A percentile compares a stretch with the other conserved stretches of the same genome.
Conservation (phyloP, 2,113 vertebrate species). For the Bubo bubo region DNA sequence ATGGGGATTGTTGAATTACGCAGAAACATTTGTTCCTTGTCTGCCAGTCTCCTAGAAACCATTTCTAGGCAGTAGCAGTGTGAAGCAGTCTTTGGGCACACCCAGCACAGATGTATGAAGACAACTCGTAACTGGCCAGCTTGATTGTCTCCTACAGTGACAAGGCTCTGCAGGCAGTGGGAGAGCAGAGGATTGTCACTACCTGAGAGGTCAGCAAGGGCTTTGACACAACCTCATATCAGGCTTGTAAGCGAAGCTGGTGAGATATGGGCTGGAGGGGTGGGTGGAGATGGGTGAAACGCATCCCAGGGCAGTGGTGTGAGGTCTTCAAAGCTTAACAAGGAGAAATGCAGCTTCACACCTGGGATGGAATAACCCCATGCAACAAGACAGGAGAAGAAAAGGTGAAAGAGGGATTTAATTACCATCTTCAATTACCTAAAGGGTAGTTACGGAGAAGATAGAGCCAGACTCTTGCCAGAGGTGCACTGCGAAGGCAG, state of each 20-base stretch:
- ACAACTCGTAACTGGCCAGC: background rate
- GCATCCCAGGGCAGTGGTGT: background rate
- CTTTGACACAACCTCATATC: background rate
- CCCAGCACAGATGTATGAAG: background rate
- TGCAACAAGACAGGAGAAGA: background rate
- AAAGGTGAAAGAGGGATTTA: background rate
- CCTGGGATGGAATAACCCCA: background rate
- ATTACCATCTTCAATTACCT: too few species aligned
- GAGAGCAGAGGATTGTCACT: background rate
- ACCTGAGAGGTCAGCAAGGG: background rate
- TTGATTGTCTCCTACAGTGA: fast-evolving
- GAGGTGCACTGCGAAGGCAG: background rate
- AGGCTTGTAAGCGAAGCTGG: background rate
- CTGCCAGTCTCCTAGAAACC: background rate
- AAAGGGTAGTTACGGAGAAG: background rate
- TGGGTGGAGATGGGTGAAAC: background rate
- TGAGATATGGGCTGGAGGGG: background rate
- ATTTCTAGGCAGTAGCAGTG: background rate
- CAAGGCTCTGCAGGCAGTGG: background rate
- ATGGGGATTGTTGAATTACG: background rate
- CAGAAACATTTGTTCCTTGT: background rate
- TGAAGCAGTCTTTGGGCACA: background rate
- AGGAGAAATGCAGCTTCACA: background rate
- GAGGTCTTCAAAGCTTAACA: background rate
- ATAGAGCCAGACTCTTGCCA: background rate